Conservation (phyloP, 1,140 invertebrate genomes). For the Drosophila melanica region DNA sequence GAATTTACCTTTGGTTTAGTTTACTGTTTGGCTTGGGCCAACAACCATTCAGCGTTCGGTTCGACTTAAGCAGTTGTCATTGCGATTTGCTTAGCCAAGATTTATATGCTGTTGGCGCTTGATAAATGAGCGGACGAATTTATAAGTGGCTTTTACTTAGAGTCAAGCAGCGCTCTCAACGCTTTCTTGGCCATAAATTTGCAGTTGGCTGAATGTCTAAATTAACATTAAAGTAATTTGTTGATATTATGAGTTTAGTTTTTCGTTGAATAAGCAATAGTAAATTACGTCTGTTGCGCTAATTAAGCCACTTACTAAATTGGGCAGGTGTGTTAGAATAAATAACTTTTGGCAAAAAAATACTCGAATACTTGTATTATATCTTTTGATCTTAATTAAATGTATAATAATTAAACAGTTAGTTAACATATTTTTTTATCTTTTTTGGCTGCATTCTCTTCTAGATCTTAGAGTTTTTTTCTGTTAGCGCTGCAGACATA, state of each 20-base stretch:
- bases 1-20: slow-evolving; percentile 38
- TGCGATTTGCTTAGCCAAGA: slow-evolving; percentile 70
- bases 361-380: no score
- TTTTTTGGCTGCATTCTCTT: no score
- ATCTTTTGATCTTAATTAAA: no score
- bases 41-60: slow-evolving; percentile 8
- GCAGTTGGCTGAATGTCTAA: slow-evolving; percentile 59
- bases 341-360: not conserved
- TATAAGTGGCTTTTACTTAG: slow-evolving; percentile 56
- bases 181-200: slow-evolving; percentile 64
- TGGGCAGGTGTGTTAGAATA: not conserved
- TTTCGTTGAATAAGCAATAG: slow-evolving; percentile 4
- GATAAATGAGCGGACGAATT: slow-evolving; percentile 71
- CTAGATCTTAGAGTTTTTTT: not conserved
- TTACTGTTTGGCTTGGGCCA: slow-evolving; percentile 1
- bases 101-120: slow-evolving; percentile 66
- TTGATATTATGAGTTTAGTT: slow-evolving; percentile 28
- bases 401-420: no score
- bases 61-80: slow-evolving; percentile 57
- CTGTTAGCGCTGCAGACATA: not conserved
- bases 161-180: slow-evolving; percentile 32
- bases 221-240: slow-evolving; percentile 42
- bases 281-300: slow-evolving; percentile 1
- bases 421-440: no score
- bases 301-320: slow-evolving; percentile 26